Base-by-base conservation (phyloP, 1,140 invertebrate genomes). In the Chrysoperla carnea region DNA sequence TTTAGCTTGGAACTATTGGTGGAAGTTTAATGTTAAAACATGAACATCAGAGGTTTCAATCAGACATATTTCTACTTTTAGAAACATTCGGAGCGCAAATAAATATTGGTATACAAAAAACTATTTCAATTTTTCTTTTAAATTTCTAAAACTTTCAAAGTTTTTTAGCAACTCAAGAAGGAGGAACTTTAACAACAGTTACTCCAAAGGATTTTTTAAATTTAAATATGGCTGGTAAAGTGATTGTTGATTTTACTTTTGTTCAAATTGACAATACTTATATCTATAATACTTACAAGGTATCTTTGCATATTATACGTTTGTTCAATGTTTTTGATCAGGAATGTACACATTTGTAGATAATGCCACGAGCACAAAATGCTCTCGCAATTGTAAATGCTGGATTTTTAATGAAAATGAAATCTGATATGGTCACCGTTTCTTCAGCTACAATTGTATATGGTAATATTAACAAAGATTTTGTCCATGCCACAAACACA, bases 11-110 rank as follows among this genome's bases (percentile, higher is more conserved):
- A 43, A 77, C 74, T 14, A 63, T 86, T 45, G 84, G 75, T 37
- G 84, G 84, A 33, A 89, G 88, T 58, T 62, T 90, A 43, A 77
- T 75, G 62, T 68, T 87, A 37, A 89, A 88, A 63, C 69, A 86
- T 54, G 46, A 62, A 11, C 66, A 85, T 50, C 67, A 62, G 8
- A 75, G 83, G 53, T 88, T 89, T 60, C 79, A 76, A 28, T 88
- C 84, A 2, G 83, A 88, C 61, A 51, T 88, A 13, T 87, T 83
- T 58, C 53, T 84, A 33, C 65, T 83, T 31, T 62, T 87, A 40
- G 81, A 81, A 67, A 73, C 75, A 13, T 70, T 74, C 45, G 72
- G 73, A 39, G 80, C 77, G 6, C 60, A 68, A 23, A 23, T 23
- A 23, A 23, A 23, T 5, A 23, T 23, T 23, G 17, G 17, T n/a